A percentile compares a stretch with the other conserved stretches of the same genome.
Conservation (phyloP, 1,140 invertebrate genomes). For the Dreissena polymorpha region DNA sequence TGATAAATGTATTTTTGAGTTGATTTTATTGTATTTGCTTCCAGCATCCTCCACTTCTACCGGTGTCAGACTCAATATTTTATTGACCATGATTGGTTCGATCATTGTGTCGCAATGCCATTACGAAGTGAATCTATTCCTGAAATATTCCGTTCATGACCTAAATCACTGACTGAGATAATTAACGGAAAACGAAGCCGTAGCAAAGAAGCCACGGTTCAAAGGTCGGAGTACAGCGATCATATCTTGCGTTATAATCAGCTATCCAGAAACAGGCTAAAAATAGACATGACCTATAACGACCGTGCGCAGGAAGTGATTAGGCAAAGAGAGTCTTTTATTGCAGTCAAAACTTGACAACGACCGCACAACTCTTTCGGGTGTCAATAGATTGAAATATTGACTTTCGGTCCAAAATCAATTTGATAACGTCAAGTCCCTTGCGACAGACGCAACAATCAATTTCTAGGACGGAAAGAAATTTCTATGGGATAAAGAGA, state of each 20-base stretch:
- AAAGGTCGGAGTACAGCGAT: conserved; percentile 60
- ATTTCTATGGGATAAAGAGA: conserved; percentile 45
- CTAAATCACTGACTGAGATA: not conserved
- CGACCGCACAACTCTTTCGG: conserved; percentile 25
- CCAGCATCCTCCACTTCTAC: too few species aligned
- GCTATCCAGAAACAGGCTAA: conserved; percentile 54
- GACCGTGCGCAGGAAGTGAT: conserved; percentile 48
- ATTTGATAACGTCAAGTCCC: not conserved
- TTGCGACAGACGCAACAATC: not conserved
- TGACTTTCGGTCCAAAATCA: not conserved
- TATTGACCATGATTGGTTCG: too few species aligned
- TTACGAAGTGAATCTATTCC: too few species aligned
- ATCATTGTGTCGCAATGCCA: too few species aligned
- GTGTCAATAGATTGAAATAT: conserved; percentile 36
- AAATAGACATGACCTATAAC: conserved; percentile 46
- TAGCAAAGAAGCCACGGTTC: conserved; percentile 3
- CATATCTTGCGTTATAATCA: conserved; percentile 54
- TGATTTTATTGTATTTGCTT: too few species aligned
- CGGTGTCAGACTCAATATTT: too few species aligned
- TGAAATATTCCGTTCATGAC: too few species aligned
- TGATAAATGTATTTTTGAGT: too few species aligned
- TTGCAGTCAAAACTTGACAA: conserved; percentile 46
- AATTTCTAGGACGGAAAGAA: conserved; percentile 8
- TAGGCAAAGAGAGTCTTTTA: conserved; percentile 43
- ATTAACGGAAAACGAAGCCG: not conserved